These are phyloP conservation scores for Automeris io DNA, from an alignment of 2,888 invertebrate genomes.

Conservation along the genomic window DNA sequence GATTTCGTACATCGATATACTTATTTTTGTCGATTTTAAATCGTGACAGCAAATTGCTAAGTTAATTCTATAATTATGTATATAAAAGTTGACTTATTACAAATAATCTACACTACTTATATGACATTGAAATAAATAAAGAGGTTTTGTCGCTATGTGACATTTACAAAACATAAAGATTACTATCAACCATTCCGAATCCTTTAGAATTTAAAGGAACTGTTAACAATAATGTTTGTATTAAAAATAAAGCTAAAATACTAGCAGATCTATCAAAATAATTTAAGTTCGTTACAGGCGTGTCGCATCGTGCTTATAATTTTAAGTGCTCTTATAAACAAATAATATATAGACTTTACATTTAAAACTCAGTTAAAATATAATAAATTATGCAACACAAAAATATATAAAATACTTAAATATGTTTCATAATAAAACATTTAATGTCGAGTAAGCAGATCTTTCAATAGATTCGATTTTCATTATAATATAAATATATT, in stretches of 20 bases:
- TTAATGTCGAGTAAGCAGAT: constrained; percentile 17
- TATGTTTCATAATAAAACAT: constrained; percentile 11
- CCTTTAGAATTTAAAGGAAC: constrained; percentile 19
- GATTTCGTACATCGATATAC: background rate
- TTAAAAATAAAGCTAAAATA: constrained; percentile 37
- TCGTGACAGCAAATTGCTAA: too few relatives aligned
- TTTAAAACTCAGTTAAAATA: constrained; percentile 57
- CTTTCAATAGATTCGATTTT: constrained; percentile 22
- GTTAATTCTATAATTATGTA: too few relatives aligned
- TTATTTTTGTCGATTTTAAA: too few relatives aligned
- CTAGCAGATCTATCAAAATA: constrained; percentile 62
- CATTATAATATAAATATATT: constrained; percentile 25
- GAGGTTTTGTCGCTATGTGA: constrained; percentile 29
- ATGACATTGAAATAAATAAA: background rate
- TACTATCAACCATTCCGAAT: background rate
- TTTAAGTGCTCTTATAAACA: constrained; percentile 42
- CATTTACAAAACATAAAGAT: constrained; percentile 17
- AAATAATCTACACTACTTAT: background rate
- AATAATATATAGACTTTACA: constrained; percentile 42
- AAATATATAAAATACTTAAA: constrained; percentile 20
- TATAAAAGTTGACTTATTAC: too few relatives aligned
- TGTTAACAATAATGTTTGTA: constrained; percentile 13
- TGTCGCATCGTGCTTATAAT: constrained; percentile 28
- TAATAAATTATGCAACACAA: constrained; percentile 70
- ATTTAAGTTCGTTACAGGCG: constrained; percentile 20